Evolutionary conservation across 2,797 vertebrate genomes (phyloP), one percentile per base, ranked within the genome.

Genomic region (Carapus acus): DNA sequence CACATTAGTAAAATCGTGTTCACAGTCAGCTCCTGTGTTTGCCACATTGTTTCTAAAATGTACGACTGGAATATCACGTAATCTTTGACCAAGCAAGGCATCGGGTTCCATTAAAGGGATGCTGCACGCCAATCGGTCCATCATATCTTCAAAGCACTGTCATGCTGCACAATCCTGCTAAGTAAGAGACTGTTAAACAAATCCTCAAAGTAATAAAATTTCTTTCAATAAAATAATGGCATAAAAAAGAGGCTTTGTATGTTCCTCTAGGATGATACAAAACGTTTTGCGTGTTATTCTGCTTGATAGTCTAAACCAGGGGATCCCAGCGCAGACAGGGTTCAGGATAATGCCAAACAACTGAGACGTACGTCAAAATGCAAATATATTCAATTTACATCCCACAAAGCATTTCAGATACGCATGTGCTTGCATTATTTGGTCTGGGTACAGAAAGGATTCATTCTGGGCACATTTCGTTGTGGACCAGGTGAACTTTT

Each of bases 11-110:
- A 78, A 68, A 74, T 81, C 80, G 77, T 90, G 88, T 87, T 86
- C 81, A 78, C 85, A 83, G 79, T 65, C 78, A 83, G 88, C 89
- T 89, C 91, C 92, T 91, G 83, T 93, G 91, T 83, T 87, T 85
- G 81, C 89, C 90, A 91, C 82, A 92, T 92, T 92, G 86, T 77
- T 74, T 63, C 51, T 73, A 47, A 61, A 72, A 62, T 63, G 64
- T 72, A 54, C 56, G 70, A 74, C 58, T 42, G 17, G 51, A 78
- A 66, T 67, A 81, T 72, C 66, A 77, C 62, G 77, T 77, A 73
- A 57, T 65, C 53, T 71, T 61, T 54, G 56, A 57, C 54, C 67
- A 77, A 8, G 14, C 44, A 33, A 62, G 49, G 38, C 58, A 62
- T 67, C 65, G 62, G 67, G 58, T 65, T 61, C 16, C 27, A 67